Evolutionary conservation across 2,797 vertebrate genomes (phyloP).

Genomic region (Avahi laniger): DNA sequence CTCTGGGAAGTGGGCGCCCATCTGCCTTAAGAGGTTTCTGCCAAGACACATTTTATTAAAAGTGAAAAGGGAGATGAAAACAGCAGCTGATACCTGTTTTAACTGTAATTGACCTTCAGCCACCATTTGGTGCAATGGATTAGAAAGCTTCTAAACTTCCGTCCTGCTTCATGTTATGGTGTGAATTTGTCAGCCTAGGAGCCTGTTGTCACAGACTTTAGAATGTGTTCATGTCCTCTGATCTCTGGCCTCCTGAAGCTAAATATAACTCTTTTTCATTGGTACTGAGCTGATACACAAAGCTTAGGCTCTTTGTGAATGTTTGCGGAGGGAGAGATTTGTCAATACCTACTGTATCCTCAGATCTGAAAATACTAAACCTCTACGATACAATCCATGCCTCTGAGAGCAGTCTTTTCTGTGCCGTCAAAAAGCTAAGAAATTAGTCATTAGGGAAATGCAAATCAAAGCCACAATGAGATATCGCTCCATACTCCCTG

Average conservation of each 20-base stretch:
- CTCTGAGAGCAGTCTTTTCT: not conserved
- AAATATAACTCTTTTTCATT: conserved; percentile 34
- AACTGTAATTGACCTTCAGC: not conserved
- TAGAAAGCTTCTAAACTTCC: not conserved
- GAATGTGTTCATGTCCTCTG: not conserved
- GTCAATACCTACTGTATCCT: not conserved
- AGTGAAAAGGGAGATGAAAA: conserved; percentile 37
- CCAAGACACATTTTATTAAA: conserved; percentile 36
- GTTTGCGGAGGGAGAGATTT: not conserved
- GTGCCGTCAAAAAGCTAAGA: not conserved
- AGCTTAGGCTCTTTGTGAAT: not conserved
- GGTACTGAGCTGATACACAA: not conserved
- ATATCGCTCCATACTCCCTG: not conserved
- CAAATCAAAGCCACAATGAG: not conserved
- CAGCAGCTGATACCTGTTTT: not conserved
- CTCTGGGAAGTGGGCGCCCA: not conserved
- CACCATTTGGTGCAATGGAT: not conserved
- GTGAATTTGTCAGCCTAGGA: not conserved
- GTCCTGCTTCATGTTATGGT: not conserved
- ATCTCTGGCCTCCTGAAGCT: conserved; percentile 16
- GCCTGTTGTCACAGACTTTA: not conserved
- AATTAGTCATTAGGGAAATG: not conserved
- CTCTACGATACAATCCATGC: not conserved
- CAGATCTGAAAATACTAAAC: not conserved
- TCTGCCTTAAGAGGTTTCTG: conserved; percentile 25